These are phyloP conservation scores for Keiferia lycopersicella DNA, from an alignment of 2,888 invertebrate species.

Conservation along the genomic window DNA sequence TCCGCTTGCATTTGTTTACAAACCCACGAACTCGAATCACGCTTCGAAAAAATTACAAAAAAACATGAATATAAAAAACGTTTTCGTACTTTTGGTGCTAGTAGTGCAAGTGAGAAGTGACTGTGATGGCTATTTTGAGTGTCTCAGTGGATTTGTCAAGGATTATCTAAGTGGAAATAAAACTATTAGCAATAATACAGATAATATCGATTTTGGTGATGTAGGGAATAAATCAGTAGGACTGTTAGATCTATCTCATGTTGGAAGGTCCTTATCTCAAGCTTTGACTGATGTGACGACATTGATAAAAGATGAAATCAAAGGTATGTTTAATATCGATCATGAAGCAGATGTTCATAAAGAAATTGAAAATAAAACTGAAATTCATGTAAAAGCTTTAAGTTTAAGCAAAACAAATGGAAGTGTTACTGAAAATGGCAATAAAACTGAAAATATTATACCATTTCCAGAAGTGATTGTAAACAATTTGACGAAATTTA, in stretches of 20 bases:
- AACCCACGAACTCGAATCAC: conserved; percentile 51
- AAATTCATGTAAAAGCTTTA: conserved; percentile 54
- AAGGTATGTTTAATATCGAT: conserved; percentile 37
- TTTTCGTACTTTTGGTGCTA: conserved; percentile 41
- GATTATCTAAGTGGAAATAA: conserved; percentile 40
- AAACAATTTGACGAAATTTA: conserved; percentile 15
- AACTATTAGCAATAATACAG: not conserved
- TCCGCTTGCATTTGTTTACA: conserved; percentile 58
- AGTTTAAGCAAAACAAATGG: conserved; percentile 38
- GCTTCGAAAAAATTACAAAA: conserved; percentile 36
- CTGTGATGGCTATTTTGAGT: conserved; percentile 52
- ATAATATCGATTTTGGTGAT: conserved; percentile 22
- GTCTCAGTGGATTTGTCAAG: conserved; percentile 47
- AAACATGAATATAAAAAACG: conserved; percentile 31
- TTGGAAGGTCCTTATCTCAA: conserved; percentile 41
- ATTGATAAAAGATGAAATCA: conserved; percentile 50
- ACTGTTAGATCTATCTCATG: conserved; percentile 30
- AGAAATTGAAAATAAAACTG: conserved; percentile 48
- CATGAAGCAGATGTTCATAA: conserved; percentile 36
- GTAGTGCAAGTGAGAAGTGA: conserved; percentile 45
- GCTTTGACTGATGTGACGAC: conserved; percentile 47
- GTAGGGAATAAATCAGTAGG: not conserved
- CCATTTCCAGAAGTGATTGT: not conserved
- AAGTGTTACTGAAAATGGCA: not conserved
- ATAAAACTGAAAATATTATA: not conserved